Conservation (phyloP, 2,888 invertebrate species). For the Asteroscopus sphinx region DNA sequence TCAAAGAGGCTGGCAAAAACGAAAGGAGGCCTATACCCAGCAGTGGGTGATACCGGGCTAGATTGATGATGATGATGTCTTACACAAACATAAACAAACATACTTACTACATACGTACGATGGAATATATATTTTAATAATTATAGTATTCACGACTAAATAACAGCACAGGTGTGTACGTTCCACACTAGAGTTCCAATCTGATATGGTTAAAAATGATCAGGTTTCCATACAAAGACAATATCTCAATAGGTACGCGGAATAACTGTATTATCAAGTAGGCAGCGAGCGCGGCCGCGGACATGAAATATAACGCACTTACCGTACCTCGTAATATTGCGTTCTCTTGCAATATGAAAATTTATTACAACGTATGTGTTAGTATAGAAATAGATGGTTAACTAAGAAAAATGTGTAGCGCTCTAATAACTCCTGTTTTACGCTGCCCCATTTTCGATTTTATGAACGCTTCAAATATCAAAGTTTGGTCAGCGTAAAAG, state of each 20-base stretch:
- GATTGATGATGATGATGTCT: no score
- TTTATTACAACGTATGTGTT: slow-evolving; percentile 83
- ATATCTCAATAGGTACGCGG: slow-evolving; percentile 71
- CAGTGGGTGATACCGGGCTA: no score
- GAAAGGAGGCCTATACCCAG: no score
- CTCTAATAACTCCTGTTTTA: slow-evolving; percentile 62
- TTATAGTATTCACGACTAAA: slow-evolving; percentile 4
- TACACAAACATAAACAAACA: no score
- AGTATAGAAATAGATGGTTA: slow-evolving; percentile 76
- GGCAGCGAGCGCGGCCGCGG: slow-evolving; percentile 75
- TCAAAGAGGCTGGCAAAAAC: no score
- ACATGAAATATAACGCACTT: slow-evolving; percentile 87
- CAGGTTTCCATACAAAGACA: slow-evolving; percentile 63
- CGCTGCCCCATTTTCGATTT: slow-evolving; percentile 51
- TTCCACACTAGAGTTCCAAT: slow-evolving; percentile 9
- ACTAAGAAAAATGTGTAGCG: slow-evolving; percentile 75
- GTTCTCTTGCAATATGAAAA: slow-evolving; percentile 88
- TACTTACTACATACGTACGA: no score
- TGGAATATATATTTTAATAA: neutral
- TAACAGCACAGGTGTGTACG: neutral
- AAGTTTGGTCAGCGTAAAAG: slow-evolving; percentile 14
- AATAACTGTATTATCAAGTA: slow-evolving; percentile 80
- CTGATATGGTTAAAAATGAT: slow-evolving; percentile 36
- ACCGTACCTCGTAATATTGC: slow-evolving; percentile 85
- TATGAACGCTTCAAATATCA: slow-evolving; percentile 44